Base-by-base conservation (phyloP, 2,113 vertebrate genomes). In the Sisor rabdophorus region DNA sequence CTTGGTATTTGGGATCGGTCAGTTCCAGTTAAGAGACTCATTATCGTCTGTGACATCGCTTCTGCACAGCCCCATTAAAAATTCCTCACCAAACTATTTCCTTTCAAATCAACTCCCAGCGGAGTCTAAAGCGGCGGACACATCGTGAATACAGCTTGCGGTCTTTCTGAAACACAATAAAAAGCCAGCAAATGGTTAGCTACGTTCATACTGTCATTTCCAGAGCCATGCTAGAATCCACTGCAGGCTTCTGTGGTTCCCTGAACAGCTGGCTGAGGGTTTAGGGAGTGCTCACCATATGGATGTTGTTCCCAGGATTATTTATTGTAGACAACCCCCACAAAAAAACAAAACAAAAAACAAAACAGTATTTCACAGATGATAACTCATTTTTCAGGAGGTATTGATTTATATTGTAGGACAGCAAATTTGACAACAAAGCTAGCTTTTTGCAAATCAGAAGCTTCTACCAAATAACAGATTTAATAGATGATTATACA, bases 131-230 rank as follows among this genome's bases (percentile, higher is more conserved):
- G 24, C 7, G 16, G 11, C 54, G 22, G 20, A 36, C 36, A 32
- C 63, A 30, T 24, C 20, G 26, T 74, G 72, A 53, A 58, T 61
- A 53, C 59, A 48, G 74, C 74, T 68, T 47, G 63, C 20, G 74
- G 63, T 68, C 22, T 11, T 7, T 68, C 17, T 1, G 24, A 59
- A 56, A 76, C 24, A 32, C 63, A 56, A 65, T 20, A 58, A 58
- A 56, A 76, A 26, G 17, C 63, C 77, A 64, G 76, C 36, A 6
- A 85, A 80, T 24, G 12, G 79, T 82, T 76, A 61, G 78, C 56
- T 76, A 83, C 75, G 48, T 79, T 55, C 54, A 50, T 55, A 67
- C 75, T 76, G 84, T 84, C 75, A 78, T 82, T 77, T 83, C 61
- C 68, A 81, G 30, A 76, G 76, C 60, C 3, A 40, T 72, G 65